These are phyloP conservation scores for Trichogramma pretiosum DNA, from an alignment of 1,140 invertebrate species.

Conservation along the genomic window DNA sequence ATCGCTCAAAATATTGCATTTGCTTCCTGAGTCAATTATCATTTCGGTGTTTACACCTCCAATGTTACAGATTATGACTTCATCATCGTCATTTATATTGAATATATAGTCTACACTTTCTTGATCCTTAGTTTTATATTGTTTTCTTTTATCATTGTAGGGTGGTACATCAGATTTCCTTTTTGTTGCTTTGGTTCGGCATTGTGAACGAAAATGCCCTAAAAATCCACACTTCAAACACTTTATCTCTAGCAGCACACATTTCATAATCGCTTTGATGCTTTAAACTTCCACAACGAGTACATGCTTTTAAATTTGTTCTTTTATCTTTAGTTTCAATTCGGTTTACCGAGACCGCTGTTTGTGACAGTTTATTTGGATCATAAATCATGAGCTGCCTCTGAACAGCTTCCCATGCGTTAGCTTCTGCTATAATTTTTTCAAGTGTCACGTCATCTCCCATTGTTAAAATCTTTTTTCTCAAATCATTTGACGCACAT, in stretches of 20 bases:
- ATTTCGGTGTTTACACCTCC: slow-evolving; percentile 6
- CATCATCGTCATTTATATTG: background rate
- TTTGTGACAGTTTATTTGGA: background rate
- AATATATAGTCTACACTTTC: background rate
- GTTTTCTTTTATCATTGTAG: background rate
- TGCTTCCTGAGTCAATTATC: slow-evolving; percentile 14
- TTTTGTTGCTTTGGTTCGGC: background rate
- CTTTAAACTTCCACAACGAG: background rate
- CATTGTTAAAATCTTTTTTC: slow-evolving; percentile 19
- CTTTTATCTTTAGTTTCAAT: background rate
- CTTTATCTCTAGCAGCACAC: slow-evolving; percentile 3
- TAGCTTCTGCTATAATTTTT: slow-evolving; percentile 2
- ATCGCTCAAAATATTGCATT: slow-evolving; percentile 15
- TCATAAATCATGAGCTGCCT: background rate
- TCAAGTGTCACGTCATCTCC: slow-evolving; percentile 15
- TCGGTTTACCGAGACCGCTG: background rate
- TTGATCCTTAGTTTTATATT: background rate
- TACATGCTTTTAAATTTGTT: background rate
- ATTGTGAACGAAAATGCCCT: slow-evolving; percentile 4
- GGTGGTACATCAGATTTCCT: background rate
- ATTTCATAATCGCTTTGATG: background rate
- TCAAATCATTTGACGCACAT: slow-evolving; percentile 18
- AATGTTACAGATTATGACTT: slow-evolving; percentile 2
- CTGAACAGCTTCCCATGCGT: background rate
- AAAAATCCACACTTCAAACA: slow-evolving; percentile 1